Base-by-base conservation (phyloP, 2,113 vertebrate genomes). In the Myiagra hebetior region DNA sequence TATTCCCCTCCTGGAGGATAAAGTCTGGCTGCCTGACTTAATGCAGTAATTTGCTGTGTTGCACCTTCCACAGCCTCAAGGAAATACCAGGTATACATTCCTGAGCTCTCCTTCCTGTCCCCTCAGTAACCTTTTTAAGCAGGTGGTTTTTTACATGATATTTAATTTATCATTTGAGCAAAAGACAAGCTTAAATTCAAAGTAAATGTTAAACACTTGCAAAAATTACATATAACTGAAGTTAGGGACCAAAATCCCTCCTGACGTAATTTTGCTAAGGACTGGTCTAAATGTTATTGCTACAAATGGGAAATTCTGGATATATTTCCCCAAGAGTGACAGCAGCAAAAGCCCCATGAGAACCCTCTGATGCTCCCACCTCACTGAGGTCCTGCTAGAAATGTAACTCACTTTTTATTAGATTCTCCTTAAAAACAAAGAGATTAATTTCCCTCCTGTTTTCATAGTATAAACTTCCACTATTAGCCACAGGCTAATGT, bases 191-290 rank as follows among this genome's bases (percentile, higher is more conserved):
- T 90, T 88, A 77, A 91, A 70, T 85, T 88, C 55, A 74, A 94
- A 94, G 68, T 88, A 87, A 93, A 93, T 62, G 15, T 86, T 96
- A 91, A 94, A 79, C 19, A 21, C 22, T 91, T 68, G 33, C 15
- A 69, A 65, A 89, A 94, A 52, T 33, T 27, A 57, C 0, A 1
- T 64, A 23, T 47, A 80, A 85, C 7, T n/a, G 33, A 70, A 30
- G 10, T 62, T 35, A 69, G n/a, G n/a, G 49, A 88, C 53, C 5
- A 69, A 76, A 69, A 1, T 85, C 49, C 21, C 41, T 73, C 31
- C 79, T 80, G 53, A 57, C 11, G 27, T 49, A 27, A 31, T 59
- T 86, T 78, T 83, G 35, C 39, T 49, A 59, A 50, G 13, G 26
- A 41, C 16, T 73, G 88, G 41, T 80, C 85, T 86, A 59, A 81